These are phyloP conservation scores for Cichladusa arquata DNA, from an alignment of 2,113 vertebrate genomes.

Conservation along the genomic window DNA sequence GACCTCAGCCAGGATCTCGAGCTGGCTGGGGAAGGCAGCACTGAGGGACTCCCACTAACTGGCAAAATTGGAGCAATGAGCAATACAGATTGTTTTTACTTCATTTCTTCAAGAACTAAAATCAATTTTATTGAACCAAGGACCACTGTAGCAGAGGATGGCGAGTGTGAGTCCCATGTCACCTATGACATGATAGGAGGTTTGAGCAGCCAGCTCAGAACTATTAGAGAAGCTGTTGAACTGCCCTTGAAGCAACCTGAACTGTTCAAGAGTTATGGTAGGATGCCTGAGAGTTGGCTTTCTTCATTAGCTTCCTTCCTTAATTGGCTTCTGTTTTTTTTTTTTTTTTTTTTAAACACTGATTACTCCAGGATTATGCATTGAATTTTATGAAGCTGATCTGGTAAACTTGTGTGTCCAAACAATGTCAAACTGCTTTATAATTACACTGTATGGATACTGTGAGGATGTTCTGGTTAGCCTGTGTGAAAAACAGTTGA, in stretches of 20 bases:
- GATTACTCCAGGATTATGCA: background rate
- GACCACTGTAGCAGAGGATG: background rate
- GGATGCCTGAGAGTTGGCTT: background rate
- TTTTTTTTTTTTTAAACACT: background rate
- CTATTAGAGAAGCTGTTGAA: constrained; percentile 89
- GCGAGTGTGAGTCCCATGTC: constrained; percentile 67
- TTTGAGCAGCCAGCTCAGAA: constrained; percentile 81
- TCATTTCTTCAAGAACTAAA: constrained; percentile 79
- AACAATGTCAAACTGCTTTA: background rate
- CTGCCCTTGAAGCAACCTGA: constrained; percentile 89
- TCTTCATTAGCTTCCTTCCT: background rate
- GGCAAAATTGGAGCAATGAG: constrained; percentile 38
- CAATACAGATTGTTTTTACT: constrained; percentile 83
- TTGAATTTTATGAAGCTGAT: background rate
- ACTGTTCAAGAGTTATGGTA: constrained; percentile 89
- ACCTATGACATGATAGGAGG: constrained; percentile 94
- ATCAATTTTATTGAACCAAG: constrained; percentile 68
- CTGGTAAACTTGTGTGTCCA: background rate
- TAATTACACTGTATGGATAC: background rate
- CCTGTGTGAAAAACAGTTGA: background rate
- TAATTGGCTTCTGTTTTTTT: background rate
- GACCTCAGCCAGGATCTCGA: background rate
- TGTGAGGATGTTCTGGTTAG: background rate
- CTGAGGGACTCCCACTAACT: background rate
- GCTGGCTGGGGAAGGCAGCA: background rate